These are phyloP conservation scores for Lamprotornis superbus DNA, from an alignment of 2,113 vertebrate genomes.

Conservation along the genomic window DNA sequence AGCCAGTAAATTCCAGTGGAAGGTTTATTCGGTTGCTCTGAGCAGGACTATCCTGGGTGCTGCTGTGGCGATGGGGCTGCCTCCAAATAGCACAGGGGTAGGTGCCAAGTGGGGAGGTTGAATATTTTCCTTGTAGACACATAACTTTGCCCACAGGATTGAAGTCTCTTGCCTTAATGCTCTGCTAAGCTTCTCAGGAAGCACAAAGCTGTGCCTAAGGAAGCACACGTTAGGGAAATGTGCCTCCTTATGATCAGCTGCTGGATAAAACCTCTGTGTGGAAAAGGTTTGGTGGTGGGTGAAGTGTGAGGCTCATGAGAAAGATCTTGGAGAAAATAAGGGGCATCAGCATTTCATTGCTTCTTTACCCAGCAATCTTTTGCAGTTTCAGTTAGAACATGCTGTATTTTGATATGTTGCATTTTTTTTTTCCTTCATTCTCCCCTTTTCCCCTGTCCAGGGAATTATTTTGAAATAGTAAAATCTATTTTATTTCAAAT, in stretches of 20 bases:
- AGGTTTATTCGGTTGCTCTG: background rate
- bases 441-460: background rate
- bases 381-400: background rate
- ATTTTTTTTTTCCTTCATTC: background rate
- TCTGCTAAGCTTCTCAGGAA: slow-evolving; percentile 28
- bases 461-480: background rate
- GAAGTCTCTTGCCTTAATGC: slow-evolving; percentile 31
- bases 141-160: slow-evolving; percentile 39
- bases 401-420: rapidly evolving
- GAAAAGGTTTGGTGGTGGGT: background rate
- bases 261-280: background rate
- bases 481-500: background rate
- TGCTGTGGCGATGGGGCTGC: slow-evolving; percentile 18
- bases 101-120: slow-evolving; percentile 40
- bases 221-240: slow-evolving; percentile 22
- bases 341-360: background rate
- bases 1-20: slow-evolving; percentile 47
- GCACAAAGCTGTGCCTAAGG: background rate
- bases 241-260: background rate
- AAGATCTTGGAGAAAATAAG: background rate
- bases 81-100: slow-evolving; percentile 43
- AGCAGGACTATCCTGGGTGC: slow-evolving; percentile 30
- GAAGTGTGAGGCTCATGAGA: background rate
- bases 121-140: slow-evolving; percentile 62
- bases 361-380: background rate